Evolutionary conservation across 2,113 vertebrate species (phyloP).

Genomic region (Marmota monax): DNA sequence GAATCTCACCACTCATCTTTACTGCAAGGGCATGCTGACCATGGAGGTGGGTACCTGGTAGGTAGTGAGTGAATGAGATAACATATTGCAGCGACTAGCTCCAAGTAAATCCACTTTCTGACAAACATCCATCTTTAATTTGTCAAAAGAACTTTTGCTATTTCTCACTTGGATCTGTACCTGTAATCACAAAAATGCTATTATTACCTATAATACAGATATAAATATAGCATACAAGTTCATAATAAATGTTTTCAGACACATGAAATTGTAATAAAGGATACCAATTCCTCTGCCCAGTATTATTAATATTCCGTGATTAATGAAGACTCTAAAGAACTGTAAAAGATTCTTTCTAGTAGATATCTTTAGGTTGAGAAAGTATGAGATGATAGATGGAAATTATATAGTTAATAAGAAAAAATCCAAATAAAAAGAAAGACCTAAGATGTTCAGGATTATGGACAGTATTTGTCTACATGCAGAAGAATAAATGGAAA

Average conservation of each 20-base stretch:
- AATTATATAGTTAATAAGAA: constrained; percentile 20
- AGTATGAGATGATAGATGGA: neutral
- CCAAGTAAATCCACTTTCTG: constrained; percentile 93
- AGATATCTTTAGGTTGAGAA: constrained; percentile 41
- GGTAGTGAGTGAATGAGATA: constrained; percentile 90
- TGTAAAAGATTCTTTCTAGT: constrained; percentile 8
- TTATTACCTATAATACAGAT: constrained; percentile 32
- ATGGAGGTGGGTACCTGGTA: constrained; percentile 85
- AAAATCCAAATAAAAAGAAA: constrained; percentile 61
- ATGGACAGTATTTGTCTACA: neutral
- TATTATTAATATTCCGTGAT: neutral
- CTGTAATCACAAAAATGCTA: constrained; percentile 76
- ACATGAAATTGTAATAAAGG: constrained; percentile 12
- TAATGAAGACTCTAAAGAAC: constrained; percentile 29
- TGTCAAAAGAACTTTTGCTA: constrained; percentile 91
- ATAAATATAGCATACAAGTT: neutral
- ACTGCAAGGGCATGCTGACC: constrained; percentile 70
- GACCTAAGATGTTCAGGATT: neutral
- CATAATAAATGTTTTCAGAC: constrained; percentile 8
- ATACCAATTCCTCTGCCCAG: neutral
- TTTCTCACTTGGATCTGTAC: constrained; percentile 91
- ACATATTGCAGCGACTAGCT: constrained; percentile 91
- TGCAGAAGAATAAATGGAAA: constrained; percentile 47
- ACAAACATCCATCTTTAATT: constrained; percentile 92
- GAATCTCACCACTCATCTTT: constrained; percentile 70